Base-by-base conservation (phyloP, 2,888 invertebrate genomes). In the Seira sanloemensis region DNA sequence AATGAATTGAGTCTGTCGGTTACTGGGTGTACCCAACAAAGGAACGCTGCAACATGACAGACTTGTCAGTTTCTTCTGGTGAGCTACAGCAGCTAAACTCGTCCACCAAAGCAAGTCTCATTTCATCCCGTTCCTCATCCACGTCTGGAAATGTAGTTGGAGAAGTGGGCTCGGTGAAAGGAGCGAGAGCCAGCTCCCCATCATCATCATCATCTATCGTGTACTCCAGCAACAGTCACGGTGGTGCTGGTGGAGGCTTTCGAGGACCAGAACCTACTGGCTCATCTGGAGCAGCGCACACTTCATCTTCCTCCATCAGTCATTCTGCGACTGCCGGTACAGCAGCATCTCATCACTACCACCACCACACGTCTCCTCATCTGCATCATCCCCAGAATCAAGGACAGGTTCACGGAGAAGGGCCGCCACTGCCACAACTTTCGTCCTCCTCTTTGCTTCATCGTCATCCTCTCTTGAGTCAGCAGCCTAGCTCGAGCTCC, bases 31-130 rank as follows among this genome's bases (percentile, higher is more conserved):
- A 37, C 37, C 37, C 37, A 37, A 37, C 4, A 37, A 18, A 18
- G 2, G 50, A 50, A 2, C 12, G n/a, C n/a, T n/a, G 50, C 50
- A 71, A 71, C 76, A 82, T 82, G 82, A 82, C 82, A 65, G 82
- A 82, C 76, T 46, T 82, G 71, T 77, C 77, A 54, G 68, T 69
- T 24, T 77, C 77, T 1, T 37, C 68, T 24, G 77, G 68, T 19
- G 54, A 68, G 66, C 26, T 77, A 23, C 50, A 50, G 1, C 50
- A 54, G 54, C 72, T 50, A 23, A 72, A 16, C 18, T 72, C 19
- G 12, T 23, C 18, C n/a, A 23, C 72, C 46, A 74, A 50, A 21
- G 72, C 80, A 54, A 80, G 69, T 81, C 74, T 79, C 73, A 72
- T 81, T 74, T 68, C 67, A 69, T 65, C 71, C 27, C 67, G 67